These are phyloP conservation scores for Drosophila putrida DNA, from an alignment of 2,888 invertebrate genomes.

Conservation along the genomic window DNA sequence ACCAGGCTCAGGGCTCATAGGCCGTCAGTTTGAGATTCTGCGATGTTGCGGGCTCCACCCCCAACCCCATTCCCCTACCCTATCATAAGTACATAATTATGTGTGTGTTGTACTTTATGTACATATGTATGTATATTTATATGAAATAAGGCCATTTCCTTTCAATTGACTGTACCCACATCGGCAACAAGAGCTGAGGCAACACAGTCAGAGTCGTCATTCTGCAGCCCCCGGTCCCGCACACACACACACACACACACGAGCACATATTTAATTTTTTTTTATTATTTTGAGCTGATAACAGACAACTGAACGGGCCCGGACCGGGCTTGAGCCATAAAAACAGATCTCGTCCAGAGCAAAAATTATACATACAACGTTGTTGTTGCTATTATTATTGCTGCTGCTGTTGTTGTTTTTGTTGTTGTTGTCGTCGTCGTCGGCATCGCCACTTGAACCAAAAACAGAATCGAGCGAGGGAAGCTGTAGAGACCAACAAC, in stretches of 20 bases:
- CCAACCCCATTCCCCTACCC: neutral
- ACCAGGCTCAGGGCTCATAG: constrained; percentile 67
- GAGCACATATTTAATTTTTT: constrained; percentile 77
- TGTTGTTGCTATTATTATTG: constrained; percentile 9
- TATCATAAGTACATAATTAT: neutral
- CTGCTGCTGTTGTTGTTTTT: constrained; percentile 6
- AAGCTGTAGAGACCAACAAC: constrained; percentile 72
- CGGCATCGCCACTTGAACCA: constrained; percentile 74
- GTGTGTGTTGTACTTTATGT: constrained; percentile 75
- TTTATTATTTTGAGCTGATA: constrained; percentile 82
- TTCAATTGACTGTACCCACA: constrained; percentile 81
- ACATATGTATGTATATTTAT: constrained; percentile 80
- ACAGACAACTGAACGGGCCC: constrained; percentile 69
- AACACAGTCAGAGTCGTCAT: constrained; percentile 38
- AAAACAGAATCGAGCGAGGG: constrained; percentile 67
- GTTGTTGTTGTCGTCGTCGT: constrained; percentile 19
- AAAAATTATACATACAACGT: constrained; percentile 71
- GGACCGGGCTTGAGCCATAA: constrained; percentile 74
- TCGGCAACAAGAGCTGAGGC: constrained; percentile 64
- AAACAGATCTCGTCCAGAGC: constrained; percentile 79
- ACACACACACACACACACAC: constrained; percentile 34
- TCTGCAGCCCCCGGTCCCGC: constrained; percentile 68
- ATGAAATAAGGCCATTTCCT: constrained; percentile 81
- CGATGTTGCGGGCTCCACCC: constrained; percentile 58
- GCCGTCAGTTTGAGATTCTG: constrained; percentile 58